Percentiles rank a stretch among this genome's conserved stretches.
Conservation (phyloP, 2,797 vertebrate genomes). For the Ptychadena robeensis region DNA sequence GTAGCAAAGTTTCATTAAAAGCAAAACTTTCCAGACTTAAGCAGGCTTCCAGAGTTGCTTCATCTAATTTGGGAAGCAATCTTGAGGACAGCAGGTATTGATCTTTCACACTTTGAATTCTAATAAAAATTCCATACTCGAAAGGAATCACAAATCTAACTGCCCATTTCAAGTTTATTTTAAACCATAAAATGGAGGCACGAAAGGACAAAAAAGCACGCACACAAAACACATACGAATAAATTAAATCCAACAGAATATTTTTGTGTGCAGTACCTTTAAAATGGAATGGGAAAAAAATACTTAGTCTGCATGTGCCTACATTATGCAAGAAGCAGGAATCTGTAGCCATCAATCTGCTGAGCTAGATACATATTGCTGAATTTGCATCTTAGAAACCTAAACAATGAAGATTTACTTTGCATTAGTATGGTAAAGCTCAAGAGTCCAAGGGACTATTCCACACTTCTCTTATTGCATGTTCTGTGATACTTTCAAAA, state of each 20-base stretch:
- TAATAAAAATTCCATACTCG: too few species aligned
- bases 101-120: too few species aligned
- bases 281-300: conserved; percentile 15
- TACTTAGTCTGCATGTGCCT: conserved; percentile 7
- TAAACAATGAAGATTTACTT: background rate
- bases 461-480: background rate
- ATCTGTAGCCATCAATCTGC: background rate
- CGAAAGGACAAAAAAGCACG: conserved; percentile 9
- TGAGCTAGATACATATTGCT: background rate
- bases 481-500: background rate
- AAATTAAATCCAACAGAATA: conserved; percentile 68
- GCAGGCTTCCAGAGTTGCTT: too few species aligned
- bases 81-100: too few species aligned
- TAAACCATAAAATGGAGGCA: conserved; percentile 63
- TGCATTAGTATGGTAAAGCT: conserved; percentile 12
- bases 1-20: too few species aligned
- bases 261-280: conserved; percentile 3
- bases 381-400: background rate
- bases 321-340: background rate
- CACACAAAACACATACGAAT: conserved; percentile 65
- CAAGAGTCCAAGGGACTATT: background rate
- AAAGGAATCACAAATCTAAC: background rate
- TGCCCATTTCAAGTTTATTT: conserved; percentile 66
- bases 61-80: too few species aligned
- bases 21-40: too few species aligned